Base-by-base conservation (phyloP, 2,888 invertebrate genomes). In the Ditylenchus weischeri region DNA sequence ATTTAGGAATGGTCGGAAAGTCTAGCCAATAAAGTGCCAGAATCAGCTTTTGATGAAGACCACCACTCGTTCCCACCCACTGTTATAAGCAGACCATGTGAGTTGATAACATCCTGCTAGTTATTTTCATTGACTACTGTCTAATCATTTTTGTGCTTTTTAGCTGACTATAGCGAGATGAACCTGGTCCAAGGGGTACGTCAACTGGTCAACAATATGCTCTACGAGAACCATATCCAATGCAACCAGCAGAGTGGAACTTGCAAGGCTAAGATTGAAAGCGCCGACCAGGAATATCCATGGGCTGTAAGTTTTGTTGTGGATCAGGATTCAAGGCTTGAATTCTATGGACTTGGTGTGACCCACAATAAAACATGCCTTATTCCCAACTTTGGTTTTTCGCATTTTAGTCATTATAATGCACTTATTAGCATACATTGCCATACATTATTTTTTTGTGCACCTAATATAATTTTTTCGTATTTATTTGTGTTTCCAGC, bases 251-350 rank as follows among this genome's bases (percentile, higher is more conserved):
- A 29, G 6, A 29, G 23, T 6, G 58, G 58, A 6, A 23, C 23
- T n/a, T 57, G 58, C 58, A 57, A 57, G 58, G 19, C 58, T 19
- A 21, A 29, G 18, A 5, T 23, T 7, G 58, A 57, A 4, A 50
- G 50, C 6, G 21, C 21, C 50, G 58, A 57, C 4, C 58, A 57
- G 5, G 58, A 57, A 21, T 57, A 7, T 2, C 58, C 58, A 23
- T 57, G 58, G 58, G 58, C 19, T 23, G 58, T 57, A 6, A 23
- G 58, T 57, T 57, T 57, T 57, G n/a, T n/a, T n/a, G n/a, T n/a
- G n/a, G n/a, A n/a, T n/a, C n/a, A n/a, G n/a, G n/a, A n/a, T n/a
- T n/a, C n/a, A n/a, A n/a, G n/a, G n/a, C n/a, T n/a, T n/a, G n/a
- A n/a, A n/a, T n/a, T n/a, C n/a, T n/a, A n/a, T n/a, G n/a, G n/a